Conservation (phyloP, 2,888 invertebrate genomes). For the Linnaemya tessellans region DNA sequence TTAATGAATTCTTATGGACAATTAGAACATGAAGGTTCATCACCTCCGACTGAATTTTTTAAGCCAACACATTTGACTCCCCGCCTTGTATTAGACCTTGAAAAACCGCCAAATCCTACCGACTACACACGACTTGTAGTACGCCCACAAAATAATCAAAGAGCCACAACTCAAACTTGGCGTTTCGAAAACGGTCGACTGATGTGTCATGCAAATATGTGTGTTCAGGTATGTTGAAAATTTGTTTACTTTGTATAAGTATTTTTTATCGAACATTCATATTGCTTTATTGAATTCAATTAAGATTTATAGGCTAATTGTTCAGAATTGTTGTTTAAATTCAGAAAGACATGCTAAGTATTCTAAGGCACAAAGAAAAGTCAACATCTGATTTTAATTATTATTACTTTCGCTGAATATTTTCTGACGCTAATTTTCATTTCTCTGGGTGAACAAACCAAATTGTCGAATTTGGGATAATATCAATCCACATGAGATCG, state of each 20-base stretch:
- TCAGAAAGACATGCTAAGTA: too few relatives aligned
- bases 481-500: too few relatives aligned
- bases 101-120: slow-evolving; percentile 94
- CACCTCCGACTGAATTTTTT: slow-evolving; percentile 85
- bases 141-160: slow-evolving; percentile 91
- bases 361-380: too few relatives aligned
- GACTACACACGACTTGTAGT: slow-evolving; percentile 90
- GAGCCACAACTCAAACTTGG: slow-evolving; percentile 97
- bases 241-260: background rate
- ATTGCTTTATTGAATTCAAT: too few relatives aligned
- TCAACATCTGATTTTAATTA: too few relatives aligned
- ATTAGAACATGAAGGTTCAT: slow-evolving; percentile 96
- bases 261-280: too few relatives aligned
- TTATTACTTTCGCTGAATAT: too few relatives aligned
- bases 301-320: too few relatives aligned
- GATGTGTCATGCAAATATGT: slow-evolving; percentile 95
- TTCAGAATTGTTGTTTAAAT: too few relatives aligned
- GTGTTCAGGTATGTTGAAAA: slow-evolving; percentile 88
- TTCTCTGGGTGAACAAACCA: too few relatives aligned
- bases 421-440: too few relatives aligned
- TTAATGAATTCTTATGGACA: slow-evolving; percentile 94
- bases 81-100: slow-evolving; percentile 92
- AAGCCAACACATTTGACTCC: slow-evolving; percentile 76
- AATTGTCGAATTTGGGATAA: too few relatives aligned
- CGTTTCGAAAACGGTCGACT: slow-evolving; percentile 92